These are phyloP conservation scores for Darevskia mixta DNA, from an alignment of 2,797 vertebrate species.

Conservation along the genomic window DNA sequence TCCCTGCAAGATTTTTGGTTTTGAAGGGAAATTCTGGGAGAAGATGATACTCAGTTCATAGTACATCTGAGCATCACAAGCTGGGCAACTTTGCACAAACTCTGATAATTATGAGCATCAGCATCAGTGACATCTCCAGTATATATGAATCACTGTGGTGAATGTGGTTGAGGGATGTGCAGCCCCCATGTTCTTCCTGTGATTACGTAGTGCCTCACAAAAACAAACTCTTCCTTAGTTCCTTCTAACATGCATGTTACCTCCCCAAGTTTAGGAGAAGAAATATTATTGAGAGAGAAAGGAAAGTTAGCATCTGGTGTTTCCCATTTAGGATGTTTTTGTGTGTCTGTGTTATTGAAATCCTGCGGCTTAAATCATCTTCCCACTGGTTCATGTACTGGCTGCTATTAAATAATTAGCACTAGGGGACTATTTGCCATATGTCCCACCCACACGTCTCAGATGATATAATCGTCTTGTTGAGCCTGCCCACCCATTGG, in stretches of 20 bases:
- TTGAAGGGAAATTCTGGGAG: neutral
- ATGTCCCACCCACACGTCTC: conserved; percentile 61
- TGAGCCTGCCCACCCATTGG: neutral
- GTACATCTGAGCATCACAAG: neutral
- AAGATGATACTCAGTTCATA: neutral
- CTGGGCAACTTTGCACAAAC: no score
- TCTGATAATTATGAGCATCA: no score
- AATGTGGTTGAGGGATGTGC: neutral
- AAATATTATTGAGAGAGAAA: neutral
- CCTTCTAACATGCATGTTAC: neutral
- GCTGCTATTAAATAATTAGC: conserved; percentile 52
- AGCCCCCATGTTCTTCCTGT: no score
- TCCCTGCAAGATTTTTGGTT: no score
- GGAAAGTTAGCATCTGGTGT: conserved; percentile 3
- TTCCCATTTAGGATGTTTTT: conserved; percentile 16
- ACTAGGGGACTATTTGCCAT: conserved; percentile 63
- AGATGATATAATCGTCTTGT: conserved; percentile 1
- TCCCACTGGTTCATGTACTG: conserved; percentile 44
- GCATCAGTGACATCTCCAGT: no score
- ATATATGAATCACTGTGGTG: neutral
- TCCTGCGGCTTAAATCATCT: conserved; percentile 46
- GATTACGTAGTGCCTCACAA: neutral
- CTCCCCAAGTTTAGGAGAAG: neutral
- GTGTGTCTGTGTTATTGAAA: neutral
- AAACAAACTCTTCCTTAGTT: neutral